These are phyloP conservation scores for Psilopogon haemacephalus DNA, from an alignment of 2,113 vertebrate genomes.

Conservation along the genomic window DNA sequence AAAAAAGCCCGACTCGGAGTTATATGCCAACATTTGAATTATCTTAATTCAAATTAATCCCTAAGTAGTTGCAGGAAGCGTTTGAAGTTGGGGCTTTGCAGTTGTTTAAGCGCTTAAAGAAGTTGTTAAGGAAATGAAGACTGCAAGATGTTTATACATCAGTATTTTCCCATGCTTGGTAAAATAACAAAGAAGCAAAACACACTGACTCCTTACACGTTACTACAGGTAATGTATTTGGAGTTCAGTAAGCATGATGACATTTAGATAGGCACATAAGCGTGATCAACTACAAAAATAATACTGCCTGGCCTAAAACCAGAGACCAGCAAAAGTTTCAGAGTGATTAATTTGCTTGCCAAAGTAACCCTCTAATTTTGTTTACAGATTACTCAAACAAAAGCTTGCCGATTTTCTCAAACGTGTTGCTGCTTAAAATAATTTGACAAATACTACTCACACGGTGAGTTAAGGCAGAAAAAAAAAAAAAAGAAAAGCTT, in stretches of 20 bases:
- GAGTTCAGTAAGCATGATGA: neutral
- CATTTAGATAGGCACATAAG: neutral
- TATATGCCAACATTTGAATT: conserved; percentile 61
- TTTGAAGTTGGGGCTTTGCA: conserved; percentile 47
- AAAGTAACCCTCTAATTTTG: neutral
- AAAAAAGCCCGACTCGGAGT: neutral
- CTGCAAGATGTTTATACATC: neutral
- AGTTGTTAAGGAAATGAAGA: conserved; percentile 46
- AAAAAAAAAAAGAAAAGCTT: neutral
- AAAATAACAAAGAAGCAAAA: neutral
- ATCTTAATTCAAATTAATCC: conserved; percentile 69
- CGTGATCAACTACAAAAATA: neutral
- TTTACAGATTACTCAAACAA: neutral
- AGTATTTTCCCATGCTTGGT: conserved; percentile 1
- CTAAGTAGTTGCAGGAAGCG: conserved; percentile 51
- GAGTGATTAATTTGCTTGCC: neutral
- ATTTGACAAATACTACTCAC: neutral
- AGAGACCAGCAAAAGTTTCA: neutral
- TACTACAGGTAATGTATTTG: neutral
- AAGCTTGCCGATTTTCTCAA: neutral
- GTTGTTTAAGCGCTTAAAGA: conserved; percentile 34
- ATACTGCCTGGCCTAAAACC: neutral
- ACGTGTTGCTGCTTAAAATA: neutral
- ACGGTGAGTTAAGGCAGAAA: neutral
- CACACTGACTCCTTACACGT: neutral